Percentiles rank a stretch among this genome's conserved stretches.
Evolutionary conservation across 2,888 invertebrate species (phyloP).

Genomic region (Drosophila fungiperda): DNA sequence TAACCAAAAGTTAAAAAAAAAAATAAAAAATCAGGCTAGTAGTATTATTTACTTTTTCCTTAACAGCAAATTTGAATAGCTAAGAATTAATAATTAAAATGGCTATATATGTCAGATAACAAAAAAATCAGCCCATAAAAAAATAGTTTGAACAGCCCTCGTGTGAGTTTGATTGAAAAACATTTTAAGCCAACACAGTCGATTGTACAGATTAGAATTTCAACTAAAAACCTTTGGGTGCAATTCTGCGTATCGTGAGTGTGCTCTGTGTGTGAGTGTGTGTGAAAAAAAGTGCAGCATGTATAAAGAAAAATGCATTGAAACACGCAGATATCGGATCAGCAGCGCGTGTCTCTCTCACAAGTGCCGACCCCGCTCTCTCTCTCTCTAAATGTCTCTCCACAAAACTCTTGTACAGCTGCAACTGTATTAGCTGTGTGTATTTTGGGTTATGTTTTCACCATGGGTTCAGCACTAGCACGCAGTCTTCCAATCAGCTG

Average conservation of each 20-base stretch:
- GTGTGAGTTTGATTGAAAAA: constrained; percentile 2
- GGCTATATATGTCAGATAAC: background rate
- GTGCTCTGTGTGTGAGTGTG: constrained; percentile 1
- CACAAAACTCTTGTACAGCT: background rate
- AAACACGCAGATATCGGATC: constrained; percentile 13
- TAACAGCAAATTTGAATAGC: background rate
- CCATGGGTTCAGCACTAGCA: background rate
- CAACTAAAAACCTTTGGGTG: constrained; percentile 4
- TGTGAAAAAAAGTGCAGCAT: constrained; percentile 38
- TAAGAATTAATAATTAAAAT: background rate
- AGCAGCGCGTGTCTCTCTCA: constrained; percentile 43
- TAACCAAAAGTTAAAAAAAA: background rate
- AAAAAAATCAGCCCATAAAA: background rate
- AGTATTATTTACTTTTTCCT: background rate
- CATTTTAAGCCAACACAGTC: constrained; percentile 16
- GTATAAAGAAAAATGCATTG: constrained; percentile 12
- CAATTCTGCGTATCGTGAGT: constrained; percentile 4
- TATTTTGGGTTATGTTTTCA: constrained; percentile 2
- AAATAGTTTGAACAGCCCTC: constrained; percentile 1
- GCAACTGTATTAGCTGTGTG: background rate
- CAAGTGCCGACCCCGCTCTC: background rate
- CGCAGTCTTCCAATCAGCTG: constrained; percentile 30
- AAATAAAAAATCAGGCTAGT: background rate
- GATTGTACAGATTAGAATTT: constrained; percentile 27
- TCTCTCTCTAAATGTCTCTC: background rate